Conservation (phyloP, 2,113 vertebrate species). For the Grantiella picta region DNA sequence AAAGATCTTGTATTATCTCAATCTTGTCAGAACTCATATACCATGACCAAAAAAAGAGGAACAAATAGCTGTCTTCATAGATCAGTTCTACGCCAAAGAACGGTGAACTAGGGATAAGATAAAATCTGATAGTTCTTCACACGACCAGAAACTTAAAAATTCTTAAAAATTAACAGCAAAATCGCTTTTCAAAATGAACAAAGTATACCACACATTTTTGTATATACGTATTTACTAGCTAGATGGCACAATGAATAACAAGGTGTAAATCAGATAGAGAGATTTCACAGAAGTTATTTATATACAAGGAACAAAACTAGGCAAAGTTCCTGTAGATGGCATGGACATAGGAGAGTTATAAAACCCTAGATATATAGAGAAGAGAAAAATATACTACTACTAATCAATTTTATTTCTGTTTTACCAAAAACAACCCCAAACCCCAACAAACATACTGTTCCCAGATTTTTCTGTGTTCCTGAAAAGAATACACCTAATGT, state of each 20-base stretch:
- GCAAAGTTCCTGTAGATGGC: background rate
- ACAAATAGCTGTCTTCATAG: background rate
- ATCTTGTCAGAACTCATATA: background rate
- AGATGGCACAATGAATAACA: background rate
- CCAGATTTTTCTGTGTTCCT: background rate
- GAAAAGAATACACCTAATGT: background rate
- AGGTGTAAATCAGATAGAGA: background rate
- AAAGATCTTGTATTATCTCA: background rate
- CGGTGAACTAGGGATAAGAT: background rate
- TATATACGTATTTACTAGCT: background rate
- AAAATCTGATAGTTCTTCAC: background rate
- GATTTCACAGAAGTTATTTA: background rate
- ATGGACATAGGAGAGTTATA: background rate
- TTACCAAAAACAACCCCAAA: background rate
- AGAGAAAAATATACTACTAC: background rate
- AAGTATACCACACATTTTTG: background rate
- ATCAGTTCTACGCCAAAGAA: background rate
- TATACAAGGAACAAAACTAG: background rate
- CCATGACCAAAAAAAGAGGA: background rate
- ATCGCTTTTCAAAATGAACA: background rate
- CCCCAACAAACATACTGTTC: background rate
- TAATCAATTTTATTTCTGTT: background rate
- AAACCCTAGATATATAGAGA: background rate
- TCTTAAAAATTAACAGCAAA: background rate
- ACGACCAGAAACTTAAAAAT: background rate